These are phyloP conservation scores for Drosophila meridionalis DNA, from an alignment of 2,888 invertebrate species.

Conservation along the genomic window DNA sequence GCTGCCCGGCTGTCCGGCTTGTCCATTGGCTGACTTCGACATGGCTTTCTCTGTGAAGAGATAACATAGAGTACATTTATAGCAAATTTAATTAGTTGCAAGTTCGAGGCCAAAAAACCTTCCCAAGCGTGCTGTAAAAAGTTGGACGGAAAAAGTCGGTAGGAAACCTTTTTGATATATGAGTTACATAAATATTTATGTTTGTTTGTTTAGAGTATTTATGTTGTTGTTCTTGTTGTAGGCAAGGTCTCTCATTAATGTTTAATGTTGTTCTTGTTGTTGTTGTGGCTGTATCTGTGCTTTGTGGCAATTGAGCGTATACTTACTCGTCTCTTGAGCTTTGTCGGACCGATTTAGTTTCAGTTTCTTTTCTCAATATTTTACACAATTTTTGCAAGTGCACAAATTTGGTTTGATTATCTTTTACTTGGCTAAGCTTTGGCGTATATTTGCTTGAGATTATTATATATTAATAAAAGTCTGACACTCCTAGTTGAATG, in stretches of 20 bases:
- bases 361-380: constrained; percentile 34
- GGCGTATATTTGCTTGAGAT: not conserved
- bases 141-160: constrained; percentile 45
- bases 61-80: constrained; percentile 25
- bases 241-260: constrained; percentile 2
- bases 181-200: constrained; percentile 21
- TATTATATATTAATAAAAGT: not conserved
- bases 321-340: constrained; percentile 73
- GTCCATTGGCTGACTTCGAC: constrained; percentile 85
- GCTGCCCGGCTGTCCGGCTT: constrained; percentile 82
- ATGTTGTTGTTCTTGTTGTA: constrained; percentile 23
- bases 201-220: constrained; percentile 17
- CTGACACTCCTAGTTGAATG: not conserved
- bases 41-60: constrained; percentile 89
- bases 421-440: constrained; percentile 27
- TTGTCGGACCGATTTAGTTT: constrained; percentile 53
- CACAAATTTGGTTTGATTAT: constrained; percentile 55
- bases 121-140: constrained; percentile 81
- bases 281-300: constrained; percentile 11
- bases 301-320: constrained; percentile 54
- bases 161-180: constrained; percentile 50
- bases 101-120: constrained; percentile 59
- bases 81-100: constrained; percentile 26
- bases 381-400: constrained; percentile 59
- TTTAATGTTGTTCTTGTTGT: constrained; percentile 2